phyloP scores from a whole-genome alignment of 30 jellyfish, hydroid and myxozoan species.

The Catostylus mosaicus region DNA sequence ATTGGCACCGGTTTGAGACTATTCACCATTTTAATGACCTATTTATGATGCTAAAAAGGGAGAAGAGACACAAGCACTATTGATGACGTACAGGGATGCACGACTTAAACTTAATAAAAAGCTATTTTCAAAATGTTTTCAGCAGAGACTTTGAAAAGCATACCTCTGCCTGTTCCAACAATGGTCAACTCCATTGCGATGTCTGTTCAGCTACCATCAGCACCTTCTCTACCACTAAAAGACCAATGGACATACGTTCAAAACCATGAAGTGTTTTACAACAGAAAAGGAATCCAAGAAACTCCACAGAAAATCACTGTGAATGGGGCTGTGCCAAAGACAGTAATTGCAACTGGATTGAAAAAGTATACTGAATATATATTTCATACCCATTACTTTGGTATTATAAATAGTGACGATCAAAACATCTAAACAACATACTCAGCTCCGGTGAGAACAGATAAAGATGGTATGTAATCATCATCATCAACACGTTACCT shows the following conservation, averaged over 20 bases:
- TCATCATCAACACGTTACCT: too few species aligned
- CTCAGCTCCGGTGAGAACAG: slow-evolving; percentile 2
- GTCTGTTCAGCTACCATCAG: slow-evolving; percentile 5
- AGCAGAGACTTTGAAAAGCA: slow-evolving; percentile 9
- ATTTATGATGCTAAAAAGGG: too few species aligned
- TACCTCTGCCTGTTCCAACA: slow-evolving; percentile 23
- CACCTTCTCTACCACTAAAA: slow-evolving; percentile 26
- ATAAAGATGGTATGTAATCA: slow-evolving; percentile 28
- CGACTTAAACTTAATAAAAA: too few species aligned
- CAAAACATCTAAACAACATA: slow-evolving; percentile 13
- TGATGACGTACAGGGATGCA: too few species aligned
- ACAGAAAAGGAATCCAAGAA: slow-evolving; percentile 2
- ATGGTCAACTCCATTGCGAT: slow-evolving; percentile 40
- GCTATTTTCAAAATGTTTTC: neutral
- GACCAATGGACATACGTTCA: slow-evolving; percentile 13
- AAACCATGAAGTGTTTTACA: slow-evolving; percentile 18
- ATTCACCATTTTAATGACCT: too few species aligned
- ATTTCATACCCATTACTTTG: slow-evolving; percentile 36
- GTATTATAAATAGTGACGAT: neutral
- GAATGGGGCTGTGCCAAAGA: slow-evolving; percentile 25
- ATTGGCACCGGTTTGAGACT: too few species aligned
- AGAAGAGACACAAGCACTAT: too few species aligned
- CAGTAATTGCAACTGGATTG: slow-evolving; percentile 14
- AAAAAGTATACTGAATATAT: slow-evolving; percentile 26
- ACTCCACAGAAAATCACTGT: neutral